Percentiles rank a stretch among this genome's conserved stretches.
These are phyloP conservation scores for Drosophila recens DNA, from an alignment of 2,888 invertebrate genomes.

Conservation along the genomic window DNA sequence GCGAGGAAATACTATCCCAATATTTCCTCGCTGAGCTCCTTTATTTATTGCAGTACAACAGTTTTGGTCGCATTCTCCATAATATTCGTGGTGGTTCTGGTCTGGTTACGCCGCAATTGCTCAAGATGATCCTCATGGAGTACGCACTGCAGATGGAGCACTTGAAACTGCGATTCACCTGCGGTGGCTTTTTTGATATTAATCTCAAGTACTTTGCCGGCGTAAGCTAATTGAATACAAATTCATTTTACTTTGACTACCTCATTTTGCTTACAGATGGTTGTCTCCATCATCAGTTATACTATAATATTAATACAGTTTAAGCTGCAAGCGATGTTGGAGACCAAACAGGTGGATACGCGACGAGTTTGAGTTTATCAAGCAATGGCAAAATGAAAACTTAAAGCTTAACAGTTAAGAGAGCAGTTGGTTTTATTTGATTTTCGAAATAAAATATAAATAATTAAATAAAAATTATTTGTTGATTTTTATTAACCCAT, in stretches of 20 bases:
- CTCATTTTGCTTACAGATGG: conserved; percentile 56
- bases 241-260: not conserved
- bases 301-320: conserved; percentile 82
- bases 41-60: conserved; percentile 63
- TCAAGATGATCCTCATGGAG: conserved; percentile 72
- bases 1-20: too few relatives aligned
- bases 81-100: conserved; percentile 57
- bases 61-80: conserved; percentile 67
- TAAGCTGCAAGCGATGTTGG: conserved; percentile 73
- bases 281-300: conserved; percentile 74
- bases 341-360: not conserved
- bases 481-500: too few relatives aligned
- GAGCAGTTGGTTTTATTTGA: too few relatives aligned
- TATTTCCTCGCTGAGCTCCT: too few relatives aligned
- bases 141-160: conserved; percentile 81
- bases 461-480: too few relatives aligned
- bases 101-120: conserved; percentile 2
- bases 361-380: not conserved
- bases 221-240: conserved; percentile 51
- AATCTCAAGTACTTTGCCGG: conserved; percentile 78
- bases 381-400: too few relatives aligned
- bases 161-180: conserved; percentile 76
- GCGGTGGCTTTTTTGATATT: conserved; percentile 79
- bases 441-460: too few relatives aligned
- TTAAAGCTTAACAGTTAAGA: too few relatives aligned